Evolutionary conservation across 2,113 vertebrate species (phyloP).

Genomic region (Egretta garzetta): DNA sequence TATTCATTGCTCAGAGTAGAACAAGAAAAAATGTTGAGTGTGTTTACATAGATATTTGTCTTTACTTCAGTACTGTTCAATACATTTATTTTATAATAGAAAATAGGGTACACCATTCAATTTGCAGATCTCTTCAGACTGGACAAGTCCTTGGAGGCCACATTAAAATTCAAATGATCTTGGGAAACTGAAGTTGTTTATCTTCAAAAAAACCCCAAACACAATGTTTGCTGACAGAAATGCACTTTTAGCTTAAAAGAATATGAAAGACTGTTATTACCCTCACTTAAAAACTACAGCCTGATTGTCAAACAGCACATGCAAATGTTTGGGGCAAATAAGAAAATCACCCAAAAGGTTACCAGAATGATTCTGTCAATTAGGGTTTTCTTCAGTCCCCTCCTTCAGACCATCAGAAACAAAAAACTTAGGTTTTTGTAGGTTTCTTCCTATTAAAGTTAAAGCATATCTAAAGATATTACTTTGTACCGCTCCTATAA

Average conservation of each 20-base stretch:
- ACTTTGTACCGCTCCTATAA: background rate
- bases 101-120: background rate
- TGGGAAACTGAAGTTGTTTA: background rate
- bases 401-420: background rate
- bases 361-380: background rate
- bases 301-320: background rate
- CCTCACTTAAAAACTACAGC: background rate
- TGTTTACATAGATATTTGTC: background rate
- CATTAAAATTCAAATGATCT: background rate
- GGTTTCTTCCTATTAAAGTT: background rate
- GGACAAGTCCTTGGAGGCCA: background rate
- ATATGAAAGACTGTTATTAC: background rate
- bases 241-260: background rate
- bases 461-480: background rate
- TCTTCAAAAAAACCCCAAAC: background rate
- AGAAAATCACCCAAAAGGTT: background rate
- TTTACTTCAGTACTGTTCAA: background rate
- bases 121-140: background rate
- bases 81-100: background rate
- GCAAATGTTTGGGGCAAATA: background rate
- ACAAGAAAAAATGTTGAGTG: background rate
- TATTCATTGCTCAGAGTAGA: background rate
- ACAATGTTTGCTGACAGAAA: background rate
- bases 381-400: background rate
- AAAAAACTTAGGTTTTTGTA: background rate